Base-by-base conservation (phyloP, 2,888 invertebrate genomes). In the Lymantria monacha region DNA sequence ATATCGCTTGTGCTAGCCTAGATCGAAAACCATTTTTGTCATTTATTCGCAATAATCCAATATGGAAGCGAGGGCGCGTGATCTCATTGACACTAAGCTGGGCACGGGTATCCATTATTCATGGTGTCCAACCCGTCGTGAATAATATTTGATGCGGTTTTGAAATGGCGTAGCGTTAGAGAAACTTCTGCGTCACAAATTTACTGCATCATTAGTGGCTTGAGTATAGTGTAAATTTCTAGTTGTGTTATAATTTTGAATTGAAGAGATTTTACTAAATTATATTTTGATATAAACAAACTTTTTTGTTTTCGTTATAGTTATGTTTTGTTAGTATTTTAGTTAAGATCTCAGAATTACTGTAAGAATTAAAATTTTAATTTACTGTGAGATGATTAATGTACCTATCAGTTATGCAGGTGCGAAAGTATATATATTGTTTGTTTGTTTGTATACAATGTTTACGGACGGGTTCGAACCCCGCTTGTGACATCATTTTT, bases 41-140 rank as follows among this genome's bases (percentile, higher is more conserved):
- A 84, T 87, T 83, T 85, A 83, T 81, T 79, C 81, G 77, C 79
- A 83, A 86, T 88, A 87, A 88, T 85, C 85, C 83, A 83, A 86
- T 83, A 83, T 81, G 76, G 76, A 69, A 74, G 76, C 78, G 77
- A 71, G 70, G 67, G 83, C 76, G 79, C 87, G 87, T 87, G 87
- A 87, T 87, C 87, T 84, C 84, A 84, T 87, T 81, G 88, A 80
- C 84, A 81, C 79, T 84, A 83, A 85, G 85, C 86, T 78, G 74
- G 75, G 72, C 71, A 70, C 73, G 74, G 75, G 72, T 64, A 81
- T 88, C 83, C 86, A 88, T 88, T 86, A 88, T 88, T 87, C 88
- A 88, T 85, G 69, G 72, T 78, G 75, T 76, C 77, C 70, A 68
- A 66, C 71, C 71, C 76, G 72, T 67, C 70, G 70, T 70, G 74